Evolutionary conservation across 2,797 vertebrate species (phyloP), one percentile per base, ranked within the genome.

Genomic region (Melanotaenia nigrans): DNA sequence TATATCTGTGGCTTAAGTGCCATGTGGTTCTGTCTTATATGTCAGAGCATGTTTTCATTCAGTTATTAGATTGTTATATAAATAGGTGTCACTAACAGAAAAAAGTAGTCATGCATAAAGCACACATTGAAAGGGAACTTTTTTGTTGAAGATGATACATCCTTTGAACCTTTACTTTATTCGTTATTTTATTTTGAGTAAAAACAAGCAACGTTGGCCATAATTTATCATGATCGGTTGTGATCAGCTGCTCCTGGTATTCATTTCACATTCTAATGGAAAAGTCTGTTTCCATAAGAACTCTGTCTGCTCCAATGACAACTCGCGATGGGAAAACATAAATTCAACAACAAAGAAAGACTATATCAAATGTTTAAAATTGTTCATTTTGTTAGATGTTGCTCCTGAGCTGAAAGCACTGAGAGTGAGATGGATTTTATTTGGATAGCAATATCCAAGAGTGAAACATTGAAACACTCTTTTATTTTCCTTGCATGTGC

Each of bases 401-500:
- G 55, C 16, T 25, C 55, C 32, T 61, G 35, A 35, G 11, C 13
- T 36, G 62, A 12, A 55, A 47, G 30, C 40, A 57, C 47, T 36
- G 22, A 2, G 5, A 71, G 20, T 8, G 0, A 13, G 32, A 20
- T 73, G 24, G 38, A 56, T 68, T 65, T 68, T 40, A 62, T 73
- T 68, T 61, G 35, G 40, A 24, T 33, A 59, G 60, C 28, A 49
- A 18, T 68, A 54, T 75, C 0, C 13, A 58, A 18, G n/a, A 33
- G 38, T 28, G 5, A 62, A 70, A 53, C 8, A 40, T 60, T 73
- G 64, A 42, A 77, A 68, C 56, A 0, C 8, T 5, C 24, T 53
- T 68, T 61, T 59, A 42, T 61, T 81, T 30, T 28, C 18, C 22
- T 74, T 5, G 56, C 61, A 58, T 73, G 77, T 65, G 11, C 36